phyloP scores from a whole-genome alignment of 2,888 invertebrate genomes.

The Digitonthophagus gazella region DNA sequence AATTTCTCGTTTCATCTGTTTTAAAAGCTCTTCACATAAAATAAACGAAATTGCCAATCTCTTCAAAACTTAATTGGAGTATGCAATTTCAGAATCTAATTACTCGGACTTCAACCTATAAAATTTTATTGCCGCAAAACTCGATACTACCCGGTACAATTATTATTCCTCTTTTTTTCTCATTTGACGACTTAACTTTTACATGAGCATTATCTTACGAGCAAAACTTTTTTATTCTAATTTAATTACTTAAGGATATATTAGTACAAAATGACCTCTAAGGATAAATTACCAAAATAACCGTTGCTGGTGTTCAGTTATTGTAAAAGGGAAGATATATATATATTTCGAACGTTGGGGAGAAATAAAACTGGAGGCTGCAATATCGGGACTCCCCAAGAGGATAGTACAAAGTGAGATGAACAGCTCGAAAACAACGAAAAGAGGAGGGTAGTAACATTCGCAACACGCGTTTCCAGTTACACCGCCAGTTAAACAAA shows the following conservation, averaged over 20 bases:
- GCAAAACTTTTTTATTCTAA: too few species aligned
- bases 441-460: slow-evolving; percentile 25
- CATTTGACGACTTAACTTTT: not conserved
- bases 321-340: not conserved
- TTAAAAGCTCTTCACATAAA: not conserved
- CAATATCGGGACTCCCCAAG: not conserved
- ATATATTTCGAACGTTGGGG: not conserved
- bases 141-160: not conserved
- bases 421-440: not conserved
- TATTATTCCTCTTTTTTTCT: not conserved
- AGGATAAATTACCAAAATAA: too few species aligned
- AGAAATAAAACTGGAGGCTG: not conserved
- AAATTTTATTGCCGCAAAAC: not conserved
- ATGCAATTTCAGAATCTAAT: not conserved
- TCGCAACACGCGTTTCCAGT: slow-evolving; percentile 32
- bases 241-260: too few species aligned
- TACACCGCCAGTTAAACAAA: slow-evolving; percentile 32
- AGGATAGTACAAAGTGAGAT: not conserved
- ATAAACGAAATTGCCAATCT: not conserved
- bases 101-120: not conserved
- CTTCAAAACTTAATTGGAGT: not conserved
- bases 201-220: too few species aligned
- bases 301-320: too few species aligned
- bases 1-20: not conserved
- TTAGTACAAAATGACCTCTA: too few species aligned